These are phyloP conservation scores for Tromatobia lineatoria DNA, from an alignment of 2,888 invertebrate genomes.

Conservation along the genomic window DNA sequence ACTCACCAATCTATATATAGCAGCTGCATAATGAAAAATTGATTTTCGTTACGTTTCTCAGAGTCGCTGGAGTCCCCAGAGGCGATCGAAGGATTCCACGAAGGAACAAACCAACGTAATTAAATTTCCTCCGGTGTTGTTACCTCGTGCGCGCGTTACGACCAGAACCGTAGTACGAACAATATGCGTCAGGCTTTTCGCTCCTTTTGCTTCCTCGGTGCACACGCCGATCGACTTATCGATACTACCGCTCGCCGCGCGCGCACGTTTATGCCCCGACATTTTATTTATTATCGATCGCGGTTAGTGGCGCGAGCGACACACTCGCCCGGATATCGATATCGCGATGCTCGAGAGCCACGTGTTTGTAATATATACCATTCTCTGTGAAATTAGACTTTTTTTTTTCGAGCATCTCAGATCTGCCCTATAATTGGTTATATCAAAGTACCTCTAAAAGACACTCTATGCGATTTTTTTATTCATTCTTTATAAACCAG, in stretches of 20 bases:
- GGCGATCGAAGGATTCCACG: slow-evolving; percentile 14
- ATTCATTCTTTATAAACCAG: too few species aligned
- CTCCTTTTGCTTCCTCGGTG: slow-evolving; percentile 14
- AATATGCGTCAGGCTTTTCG: not conserved
- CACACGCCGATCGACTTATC: slow-evolving; percentile 60
- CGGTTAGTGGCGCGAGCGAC: slow-evolving; percentile 75
- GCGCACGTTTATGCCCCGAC: slow-evolving; percentile 11
- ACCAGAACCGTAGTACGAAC: slow-evolving; percentile 16
- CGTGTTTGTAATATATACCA: slow-evolving; percentile 54
- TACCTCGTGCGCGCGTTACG: not conserved
- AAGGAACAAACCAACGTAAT: slow-evolving; percentile 1
- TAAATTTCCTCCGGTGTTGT: slow-evolving; percentile 25
- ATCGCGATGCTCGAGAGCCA: slow-evolving; percentile 30
- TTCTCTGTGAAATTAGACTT: too few species aligned
- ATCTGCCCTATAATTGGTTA: too few species aligned
- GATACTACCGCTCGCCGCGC: slow-evolving; percentile 47
- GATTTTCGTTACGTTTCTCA: slow-evolving; percentile 34
- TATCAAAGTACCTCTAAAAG: too few species aligned
- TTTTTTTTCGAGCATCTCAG: too few species aligned
- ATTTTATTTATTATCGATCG: slow-evolving; percentile 78
- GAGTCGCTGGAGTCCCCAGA: slow-evolving; percentile 12
- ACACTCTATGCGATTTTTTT: too few species aligned
- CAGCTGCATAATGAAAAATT: slow-evolving; percentile 17
- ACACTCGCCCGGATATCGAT: slow-evolving; percentile 63
- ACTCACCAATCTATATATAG: not conserved